A percentile compares a stretch with the other conserved stretches of the same genome.
phyloP scores from a whole-genome alignment of 2,797 vertebrate species.

The Eulemur mongoz region DNA sequence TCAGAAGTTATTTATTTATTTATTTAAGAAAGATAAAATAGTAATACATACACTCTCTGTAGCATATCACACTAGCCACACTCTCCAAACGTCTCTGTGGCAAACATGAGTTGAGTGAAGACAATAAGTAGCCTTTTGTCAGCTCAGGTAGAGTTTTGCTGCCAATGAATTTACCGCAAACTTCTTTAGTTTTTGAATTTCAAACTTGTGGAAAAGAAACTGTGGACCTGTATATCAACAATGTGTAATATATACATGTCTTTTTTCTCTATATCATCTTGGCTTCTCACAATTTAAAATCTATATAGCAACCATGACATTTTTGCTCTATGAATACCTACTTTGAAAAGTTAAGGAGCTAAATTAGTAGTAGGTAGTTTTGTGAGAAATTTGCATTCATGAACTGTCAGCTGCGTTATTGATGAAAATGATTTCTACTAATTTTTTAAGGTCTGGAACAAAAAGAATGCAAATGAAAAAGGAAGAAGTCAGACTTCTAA shows the following conservation, averaged over 20 bases:
- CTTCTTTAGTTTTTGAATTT: not conserved
- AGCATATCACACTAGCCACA: not conserved
- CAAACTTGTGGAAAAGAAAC: not conserved
- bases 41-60: not conserved
- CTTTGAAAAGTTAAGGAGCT: not conserved
- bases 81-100: not conserved
- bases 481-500: constrained; percentile 94
- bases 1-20: not conserved
- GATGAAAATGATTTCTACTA: not conserved
- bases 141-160: not conserved
- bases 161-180: not conserved
- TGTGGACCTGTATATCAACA: not conserved
- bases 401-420: not conserved
- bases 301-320: not conserved
- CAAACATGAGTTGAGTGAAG: not conserved
- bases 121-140: not conserved
- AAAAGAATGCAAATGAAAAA: constrained; percentile 95
- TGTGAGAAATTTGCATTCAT: not conserved
- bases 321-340: not conserved
- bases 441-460: constrained; percentile 93
- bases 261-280: not conserved
- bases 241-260: not conserved
- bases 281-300: constrained; percentile 12
- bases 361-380: not conserved
- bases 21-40: not conserved